Conservation (phyloP, 1,140 invertebrate species). For the Centruroides vittatus region DNA sequence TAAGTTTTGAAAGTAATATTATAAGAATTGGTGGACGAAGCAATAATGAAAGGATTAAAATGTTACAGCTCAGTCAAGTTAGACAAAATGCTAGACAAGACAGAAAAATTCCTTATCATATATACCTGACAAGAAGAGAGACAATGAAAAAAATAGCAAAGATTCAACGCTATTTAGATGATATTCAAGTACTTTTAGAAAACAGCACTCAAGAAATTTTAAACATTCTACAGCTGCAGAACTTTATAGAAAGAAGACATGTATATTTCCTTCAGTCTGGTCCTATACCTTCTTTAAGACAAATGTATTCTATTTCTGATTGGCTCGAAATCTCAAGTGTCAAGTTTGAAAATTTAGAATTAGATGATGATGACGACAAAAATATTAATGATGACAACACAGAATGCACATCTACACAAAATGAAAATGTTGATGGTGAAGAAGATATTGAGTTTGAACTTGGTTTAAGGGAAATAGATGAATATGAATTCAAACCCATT, state of each 20-base stretch:
- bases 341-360: not conserved
- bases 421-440: not conserved
- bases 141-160: not conserved
- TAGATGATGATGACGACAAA: not conserved
- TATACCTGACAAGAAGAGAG: not conserved
- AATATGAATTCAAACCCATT: conserved; percentile 1
- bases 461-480: not conserved
- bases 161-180: not conserved
- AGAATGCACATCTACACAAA: not conserved
- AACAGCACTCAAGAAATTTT: not conserved
- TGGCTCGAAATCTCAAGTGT: not conserved
- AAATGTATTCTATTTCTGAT: not conserved
- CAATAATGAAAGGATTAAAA: conserved; percentile 33
- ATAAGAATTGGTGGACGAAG: conserved; percentile 60
- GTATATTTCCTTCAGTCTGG: not conserved
- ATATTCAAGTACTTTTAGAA: not conserved
- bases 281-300: not conserved
- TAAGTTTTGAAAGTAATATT: conserved; percentile 32
- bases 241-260: not conserved
- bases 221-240: not conserved
- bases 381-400: not conserved
- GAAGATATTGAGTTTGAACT: conserved; percentile 4
- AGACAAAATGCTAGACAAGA: not conserved
- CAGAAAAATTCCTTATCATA: not conserved
- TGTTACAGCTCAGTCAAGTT: conserved; percentile 10